phyloP scores from a whole-genome alignment of 2,888 invertebrate species.

The Hymenopus coronatus region DNA sequence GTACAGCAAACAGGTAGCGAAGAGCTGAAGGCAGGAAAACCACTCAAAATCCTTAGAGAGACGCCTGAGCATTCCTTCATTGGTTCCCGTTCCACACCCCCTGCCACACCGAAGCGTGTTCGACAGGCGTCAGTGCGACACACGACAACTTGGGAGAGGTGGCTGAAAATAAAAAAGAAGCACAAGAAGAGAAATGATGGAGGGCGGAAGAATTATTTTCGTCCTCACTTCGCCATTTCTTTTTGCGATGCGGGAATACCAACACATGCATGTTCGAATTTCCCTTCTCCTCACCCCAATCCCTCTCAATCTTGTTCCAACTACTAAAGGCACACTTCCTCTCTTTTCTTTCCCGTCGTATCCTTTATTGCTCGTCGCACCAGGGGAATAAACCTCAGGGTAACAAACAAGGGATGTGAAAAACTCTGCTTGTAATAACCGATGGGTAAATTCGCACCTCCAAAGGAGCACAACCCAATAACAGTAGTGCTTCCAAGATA shows the following conservation, averaged over 20 bases:
- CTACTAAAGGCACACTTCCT: background rate
- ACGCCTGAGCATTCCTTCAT: conserved; percentile 12
- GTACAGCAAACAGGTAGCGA: background rate
- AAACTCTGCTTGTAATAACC: background rate
- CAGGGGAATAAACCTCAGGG: background rate
- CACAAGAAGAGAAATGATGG: background rate
- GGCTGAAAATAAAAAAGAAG: background rate
- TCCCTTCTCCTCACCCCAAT: background rate
- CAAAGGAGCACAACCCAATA: background rate
- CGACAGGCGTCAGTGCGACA: background rate
- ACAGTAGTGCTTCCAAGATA: background rate
- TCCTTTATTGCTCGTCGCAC: background rate
- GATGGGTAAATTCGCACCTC: background rate
- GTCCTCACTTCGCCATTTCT: background rate
- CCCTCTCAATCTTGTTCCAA: background rate
- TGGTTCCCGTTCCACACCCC: background rate
- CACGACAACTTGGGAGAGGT: background rate
- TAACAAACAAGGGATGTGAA: background rate
- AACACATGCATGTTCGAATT: background rate
- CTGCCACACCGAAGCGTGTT: background rate
- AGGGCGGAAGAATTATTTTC: background rate
- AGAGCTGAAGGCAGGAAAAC: background rate
- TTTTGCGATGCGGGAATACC: background rate
- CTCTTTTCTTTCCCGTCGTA: background rate
- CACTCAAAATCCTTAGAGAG: background rate